Evolutionary conservation across 2,797 vertebrate genomes (phyloP), one percentile per base, ranked within the genome.

Genomic region (Monodelphis domestica): DNA sequence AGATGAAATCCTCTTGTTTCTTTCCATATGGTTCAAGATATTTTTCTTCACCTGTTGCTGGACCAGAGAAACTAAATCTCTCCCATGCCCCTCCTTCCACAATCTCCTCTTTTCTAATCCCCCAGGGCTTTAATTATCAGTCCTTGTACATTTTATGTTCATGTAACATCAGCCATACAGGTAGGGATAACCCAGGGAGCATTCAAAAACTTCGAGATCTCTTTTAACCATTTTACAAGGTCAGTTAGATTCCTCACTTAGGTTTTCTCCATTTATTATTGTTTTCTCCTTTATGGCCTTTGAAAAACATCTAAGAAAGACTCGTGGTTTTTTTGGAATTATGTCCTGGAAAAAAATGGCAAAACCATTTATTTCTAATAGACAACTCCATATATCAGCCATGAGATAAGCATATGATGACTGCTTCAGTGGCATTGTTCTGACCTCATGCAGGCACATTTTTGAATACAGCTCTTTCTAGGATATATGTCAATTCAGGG

Each of bases 341-440:
- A 92, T 90, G n/a, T 90, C 95, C 95, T 97, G 91, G 92, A 93
- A 96, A 78, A 96, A 96, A 96, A 55, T 91, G 95, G 93, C 91
- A 96, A 93, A 95, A 89, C 90, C 94, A 94, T 96, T 97, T 96
- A 94, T 97, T 84, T 95, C 92, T 96, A 97, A 96, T 94, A 97
- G 90, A 94, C 91, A 97, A 93, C 93, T 95, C 95, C 96, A 95
- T 95, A 96, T 95, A 94, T 97, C 97, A 97, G 90, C 91, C 93
- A 92, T 91, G 92, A 96, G 94, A 94, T 95, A 94, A 78, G 91
- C 90, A 95, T 56, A 84, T 38, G 91, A 92, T 91, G 89, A 50
- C 91, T 96, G 92, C 91, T 96, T 94, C 94, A 93, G 45, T 93
- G 94, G 94, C 87, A 94, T 87, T 94, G 54, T 94, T 96, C 59